Percentiles rank a stretch among this genome's conserved stretches.
phyloP scores from a whole-genome alignment of 2,888 invertebrate species.

The Hemaris fuciformis region DNA sequence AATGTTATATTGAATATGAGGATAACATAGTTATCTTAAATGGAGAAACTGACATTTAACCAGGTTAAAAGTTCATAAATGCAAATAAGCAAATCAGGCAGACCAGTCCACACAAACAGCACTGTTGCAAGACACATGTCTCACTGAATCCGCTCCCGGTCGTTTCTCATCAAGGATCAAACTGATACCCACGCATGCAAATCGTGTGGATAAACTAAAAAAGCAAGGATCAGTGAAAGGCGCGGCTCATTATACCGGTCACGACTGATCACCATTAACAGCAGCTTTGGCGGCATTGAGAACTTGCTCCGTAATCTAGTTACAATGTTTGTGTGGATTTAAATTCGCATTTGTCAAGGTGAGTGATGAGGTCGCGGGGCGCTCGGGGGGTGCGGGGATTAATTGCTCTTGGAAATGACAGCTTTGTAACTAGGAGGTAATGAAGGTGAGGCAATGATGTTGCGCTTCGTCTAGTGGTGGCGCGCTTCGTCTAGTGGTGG shows the following conservation, averaged over 20 bases:
- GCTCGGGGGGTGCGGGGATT: conserved; percentile 4
- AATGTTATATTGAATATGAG: too few relatives aligned
- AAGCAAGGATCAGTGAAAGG: conserved; percentile 49
- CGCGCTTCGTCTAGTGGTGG: too few relatives aligned
- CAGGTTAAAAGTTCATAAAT: too few relatives aligned
- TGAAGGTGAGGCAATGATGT: too few relatives aligned
- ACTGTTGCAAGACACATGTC: too few relatives aligned
- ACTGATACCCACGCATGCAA: conserved; percentile 27
- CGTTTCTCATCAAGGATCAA: too few relatives aligned
- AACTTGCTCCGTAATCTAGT: conserved; percentile 7
- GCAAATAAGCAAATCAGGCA: too few relatives aligned
- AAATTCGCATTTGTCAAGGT: conserved; percentile 7
- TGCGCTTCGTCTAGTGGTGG: too few relatives aligned
- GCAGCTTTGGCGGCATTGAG: conserved; percentile 37
- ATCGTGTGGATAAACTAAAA: conserved; percentile 33
- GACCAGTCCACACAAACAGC: too few relatives aligned
- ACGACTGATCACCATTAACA: conserved; percentile 39
- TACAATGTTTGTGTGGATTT: not conserved
- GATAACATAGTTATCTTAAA: too few relatives aligned
- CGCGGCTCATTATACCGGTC: conserved; percentile 42
- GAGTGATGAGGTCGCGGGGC: conserved; percentile 7
- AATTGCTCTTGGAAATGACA: not conserved
- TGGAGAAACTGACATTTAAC: too few relatives aligned
- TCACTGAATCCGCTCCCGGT: not conserved
- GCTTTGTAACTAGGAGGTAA: too few relatives aligned